These are phyloP conservation scores for Zaprionus camerounensis DNA, from an alignment of 1,140 invertebrate species.

Conservation along the genomic window DNA sequence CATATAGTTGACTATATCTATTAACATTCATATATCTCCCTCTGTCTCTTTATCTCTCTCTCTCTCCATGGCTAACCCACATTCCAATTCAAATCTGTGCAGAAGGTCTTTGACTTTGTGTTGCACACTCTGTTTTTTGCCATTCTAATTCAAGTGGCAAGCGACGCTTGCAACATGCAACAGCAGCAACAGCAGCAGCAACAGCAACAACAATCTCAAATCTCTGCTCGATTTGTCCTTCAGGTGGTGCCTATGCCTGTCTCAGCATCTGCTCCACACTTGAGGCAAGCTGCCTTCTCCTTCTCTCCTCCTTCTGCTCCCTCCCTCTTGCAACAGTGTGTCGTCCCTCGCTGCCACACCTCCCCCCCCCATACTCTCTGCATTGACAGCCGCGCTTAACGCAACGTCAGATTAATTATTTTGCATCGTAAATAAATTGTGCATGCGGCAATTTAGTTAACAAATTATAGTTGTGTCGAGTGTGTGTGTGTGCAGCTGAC, in stretches of 20 bases:
- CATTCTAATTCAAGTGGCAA: constrained; percentile 26
- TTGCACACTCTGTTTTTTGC: constrained; percentile 7
- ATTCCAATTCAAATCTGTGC: not conserved
- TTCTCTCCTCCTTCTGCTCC: not conserved
- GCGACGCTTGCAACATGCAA: constrained; percentile 7
- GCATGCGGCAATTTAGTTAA: constrained; percentile 57
- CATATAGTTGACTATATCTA: not conserved
- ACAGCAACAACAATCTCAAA: constrained; percentile 26
- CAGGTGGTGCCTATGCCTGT: constrained; percentile 36
- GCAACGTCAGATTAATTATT: constrained; percentile 57
- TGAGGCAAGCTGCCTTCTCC: not conserved
- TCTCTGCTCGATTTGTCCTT: constrained; percentile 41
- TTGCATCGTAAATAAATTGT: constrained; percentile 60
- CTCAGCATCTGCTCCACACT: not conserved
- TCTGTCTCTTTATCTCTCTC: not conserved
- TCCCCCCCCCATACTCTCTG: not conserved
- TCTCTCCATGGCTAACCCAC: not conserved
- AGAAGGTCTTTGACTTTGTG: constrained; percentile 2
- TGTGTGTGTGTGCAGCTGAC: constrained; percentile 23
- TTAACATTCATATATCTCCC: not conserved
- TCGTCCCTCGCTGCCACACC: not conserved
- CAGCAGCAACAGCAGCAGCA: not conserved
- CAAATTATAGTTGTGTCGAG: constrained; percentile 58
- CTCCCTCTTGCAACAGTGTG: too few relatives aligned
- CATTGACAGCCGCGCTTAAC: constrained; percentile 9